These are phyloP conservation scores for Argynnis bischoffii DNA, from an alignment of 2,888 invertebrate species.

Conservation along the genomic window DNA sequence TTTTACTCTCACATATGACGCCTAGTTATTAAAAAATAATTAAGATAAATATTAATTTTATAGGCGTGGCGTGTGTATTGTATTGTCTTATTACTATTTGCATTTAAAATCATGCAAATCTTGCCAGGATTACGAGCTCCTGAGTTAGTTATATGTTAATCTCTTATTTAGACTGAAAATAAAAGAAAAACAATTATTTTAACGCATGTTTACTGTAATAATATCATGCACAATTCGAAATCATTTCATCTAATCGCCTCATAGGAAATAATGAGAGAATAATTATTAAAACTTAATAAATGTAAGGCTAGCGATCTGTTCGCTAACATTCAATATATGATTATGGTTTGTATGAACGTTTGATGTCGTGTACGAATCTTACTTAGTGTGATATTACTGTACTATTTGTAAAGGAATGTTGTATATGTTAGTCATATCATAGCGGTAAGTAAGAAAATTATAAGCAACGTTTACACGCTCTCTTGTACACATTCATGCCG, in stretches of 20 bases:
- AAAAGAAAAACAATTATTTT: not conserved
- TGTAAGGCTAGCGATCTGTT: slow-evolving; percentile 10
- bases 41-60: not conserved
- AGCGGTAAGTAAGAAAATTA: slow-evolving; percentile 37
- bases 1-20: too few species aligned
- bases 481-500: slow-evolving; percentile 2
- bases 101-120: slow-evolving; percentile 5
- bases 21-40: not conserved
- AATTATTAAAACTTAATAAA: slow-evolving; percentile 24
- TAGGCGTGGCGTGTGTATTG: not conserved
- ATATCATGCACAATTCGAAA: slow-evolving; percentile 2
- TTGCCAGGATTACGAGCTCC: slow-evolving; percentile 10
- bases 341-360: slow-evolving; percentile 30
- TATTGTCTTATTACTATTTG: not conserved
- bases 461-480: slow-evolving; percentile 26
- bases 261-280: slow-evolving; percentile 18
- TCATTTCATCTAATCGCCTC: slow-evolving; percentile 10
- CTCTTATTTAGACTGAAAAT: slow-evolving; percentile 6
- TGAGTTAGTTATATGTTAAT: not conserved
- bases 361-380: slow-evolving; percentile 44
- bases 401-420: slow-evolving; percentile 47
- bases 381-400: slow-evolving; percentile 59
- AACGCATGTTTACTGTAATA: not conserved
- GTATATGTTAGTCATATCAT: slow-evolving; percentile 62
- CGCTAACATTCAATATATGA: slow-evolving; percentile 2